Conservation (phyloP, 2,797 vertebrate species). For the Falco columbarius region DNA sequence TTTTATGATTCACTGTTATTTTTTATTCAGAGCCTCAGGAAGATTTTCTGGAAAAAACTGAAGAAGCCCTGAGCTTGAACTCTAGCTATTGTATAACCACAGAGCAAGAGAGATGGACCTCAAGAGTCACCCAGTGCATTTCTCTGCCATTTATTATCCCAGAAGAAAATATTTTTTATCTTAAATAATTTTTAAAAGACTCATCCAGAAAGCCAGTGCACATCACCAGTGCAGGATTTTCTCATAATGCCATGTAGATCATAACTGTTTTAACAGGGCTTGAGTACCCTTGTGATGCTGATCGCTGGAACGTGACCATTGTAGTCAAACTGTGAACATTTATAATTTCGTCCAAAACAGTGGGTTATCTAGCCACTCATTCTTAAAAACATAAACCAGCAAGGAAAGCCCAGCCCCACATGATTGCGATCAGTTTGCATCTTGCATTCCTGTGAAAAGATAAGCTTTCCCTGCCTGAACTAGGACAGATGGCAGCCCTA, state of each 20-base stretch:
- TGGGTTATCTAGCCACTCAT: background rate
- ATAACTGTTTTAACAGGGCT: background rate
- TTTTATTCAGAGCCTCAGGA: background rate
- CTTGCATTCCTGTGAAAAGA: conserved; percentile 18
- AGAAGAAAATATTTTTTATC: background rate
- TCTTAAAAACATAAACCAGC: conserved; percentile 29
- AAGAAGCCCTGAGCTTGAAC: background rate
- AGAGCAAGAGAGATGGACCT: background rate
- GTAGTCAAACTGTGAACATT: conserved; percentile 24
- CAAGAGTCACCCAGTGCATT: background rate
- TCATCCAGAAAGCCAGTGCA: background rate
- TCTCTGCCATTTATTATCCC: background rate
- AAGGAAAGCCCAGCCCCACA: conserved; percentile 33
- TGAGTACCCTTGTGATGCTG: background rate
- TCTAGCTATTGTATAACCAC: background rate
- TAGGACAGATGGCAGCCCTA: conserved; percentile 64
- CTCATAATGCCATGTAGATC: background rate
- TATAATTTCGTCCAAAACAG: conserved; percentile 22
- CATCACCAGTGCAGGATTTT: background rate
- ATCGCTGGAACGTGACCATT: background rate
- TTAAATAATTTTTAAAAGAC: background rate
- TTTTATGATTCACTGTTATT: background rate
- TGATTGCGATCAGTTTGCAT: background rate
- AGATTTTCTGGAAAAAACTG: background rate
- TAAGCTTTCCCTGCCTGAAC: conserved; percentile 10